These are phyloP conservation scores for Hiodon alosoides DNA, from an alignment of 2,113 vertebrate species.

Conservation along the genomic window DNA sequence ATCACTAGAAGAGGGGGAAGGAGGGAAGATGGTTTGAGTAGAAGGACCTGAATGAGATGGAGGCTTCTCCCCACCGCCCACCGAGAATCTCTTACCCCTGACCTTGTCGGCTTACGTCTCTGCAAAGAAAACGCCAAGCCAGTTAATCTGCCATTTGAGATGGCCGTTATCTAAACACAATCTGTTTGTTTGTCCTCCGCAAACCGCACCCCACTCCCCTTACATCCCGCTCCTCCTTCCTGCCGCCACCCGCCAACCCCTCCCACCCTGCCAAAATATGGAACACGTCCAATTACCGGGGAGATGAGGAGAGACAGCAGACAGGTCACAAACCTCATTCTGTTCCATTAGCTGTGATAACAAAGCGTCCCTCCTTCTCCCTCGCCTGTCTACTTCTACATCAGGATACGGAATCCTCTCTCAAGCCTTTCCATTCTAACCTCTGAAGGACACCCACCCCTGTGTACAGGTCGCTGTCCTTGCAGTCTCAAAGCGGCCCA, in stretches of 20 bases:
- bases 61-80: constrained; percentile 40
- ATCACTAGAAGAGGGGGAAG: no score
- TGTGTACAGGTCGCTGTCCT: constrained; percentile 47
- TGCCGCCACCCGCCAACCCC: constrained; percentile 12
- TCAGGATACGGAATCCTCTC: constrained; percentile 41
- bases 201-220: no score
- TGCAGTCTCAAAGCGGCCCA: constrained; percentile 43
- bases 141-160: constrained; percentile 73
- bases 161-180: constrained; percentile 74
- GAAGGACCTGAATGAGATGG: constrained; percentile 64
- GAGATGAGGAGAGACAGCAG: constrained; percentile 46
- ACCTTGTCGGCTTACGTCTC: constrained; percentile 66
- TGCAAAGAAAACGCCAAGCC: constrained; percentile 65
- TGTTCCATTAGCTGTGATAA: constrained; percentile 62
- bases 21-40: constrained; percentile 61
- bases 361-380: constrained; percentile 46
- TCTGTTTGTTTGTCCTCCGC: constrained; percentile 51
- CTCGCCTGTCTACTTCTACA: background rate
- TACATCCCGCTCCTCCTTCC: constrained; percentile 45
- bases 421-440: constrained; percentile 24
- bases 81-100: constrained; percentile 59
- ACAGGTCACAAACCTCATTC: constrained; percentile 52
- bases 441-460: constrained; percentile 29
- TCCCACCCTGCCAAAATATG: constrained; percentile 42
- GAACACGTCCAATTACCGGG: constrained; percentile 40